phyloP scores from a whole-genome alignment of 2,797 vertebrate genomes.

The Gymnothorax reevesii region DNA sequence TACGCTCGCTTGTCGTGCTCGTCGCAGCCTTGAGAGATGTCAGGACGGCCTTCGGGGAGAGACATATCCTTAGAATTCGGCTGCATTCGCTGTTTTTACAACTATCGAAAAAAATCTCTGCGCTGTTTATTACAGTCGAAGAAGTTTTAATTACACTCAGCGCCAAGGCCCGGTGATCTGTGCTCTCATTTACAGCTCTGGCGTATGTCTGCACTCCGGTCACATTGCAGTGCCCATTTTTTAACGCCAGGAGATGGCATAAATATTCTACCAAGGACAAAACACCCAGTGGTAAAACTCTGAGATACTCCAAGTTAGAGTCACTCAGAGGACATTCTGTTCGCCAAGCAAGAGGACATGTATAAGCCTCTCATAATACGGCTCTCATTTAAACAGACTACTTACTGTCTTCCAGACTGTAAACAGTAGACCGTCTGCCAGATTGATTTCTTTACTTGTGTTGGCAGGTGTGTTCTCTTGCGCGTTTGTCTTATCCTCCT shows the following conservation, averaged over 20 bases:
- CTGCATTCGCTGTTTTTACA: constrained; percentile 43
- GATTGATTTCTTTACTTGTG: background rate
- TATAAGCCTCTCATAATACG: background rate
- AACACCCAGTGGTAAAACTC: background rate
- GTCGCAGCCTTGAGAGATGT: constrained; percentile 42
- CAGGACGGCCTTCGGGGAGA: constrained; percentile 31
- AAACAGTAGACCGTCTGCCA: background rate
- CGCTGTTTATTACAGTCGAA: constrained; percentile 51
- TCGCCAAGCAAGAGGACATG: background rate
- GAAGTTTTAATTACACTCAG: constrained; percentile 46
- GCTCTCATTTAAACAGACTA: background rate
- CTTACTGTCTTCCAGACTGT: too few species aligned
- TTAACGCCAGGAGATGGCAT: constrained; percentile 15
- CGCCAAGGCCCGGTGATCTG: constrained; percentile 38
- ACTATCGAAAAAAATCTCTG: constrained; percentile 53
- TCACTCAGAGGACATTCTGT: constrained; percentile 6
- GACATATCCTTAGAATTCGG: constrained; percentile 42
- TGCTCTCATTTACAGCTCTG: constrained; percentile 9
- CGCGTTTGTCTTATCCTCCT: too few species aligned
- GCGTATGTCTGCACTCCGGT: constrained; percentile 24
- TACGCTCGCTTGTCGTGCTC: constrained; percentile 43
- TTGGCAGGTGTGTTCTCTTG: too few species aligned
- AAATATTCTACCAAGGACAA: constrained; percentile 33
- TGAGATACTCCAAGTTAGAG: background rate
- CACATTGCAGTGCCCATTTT: background rate